These are phyloP conservation scores for Sebastes jordani DNA, from an alignment of 2,797 vertebrate species.

Conservation along the genomic window DNA sequence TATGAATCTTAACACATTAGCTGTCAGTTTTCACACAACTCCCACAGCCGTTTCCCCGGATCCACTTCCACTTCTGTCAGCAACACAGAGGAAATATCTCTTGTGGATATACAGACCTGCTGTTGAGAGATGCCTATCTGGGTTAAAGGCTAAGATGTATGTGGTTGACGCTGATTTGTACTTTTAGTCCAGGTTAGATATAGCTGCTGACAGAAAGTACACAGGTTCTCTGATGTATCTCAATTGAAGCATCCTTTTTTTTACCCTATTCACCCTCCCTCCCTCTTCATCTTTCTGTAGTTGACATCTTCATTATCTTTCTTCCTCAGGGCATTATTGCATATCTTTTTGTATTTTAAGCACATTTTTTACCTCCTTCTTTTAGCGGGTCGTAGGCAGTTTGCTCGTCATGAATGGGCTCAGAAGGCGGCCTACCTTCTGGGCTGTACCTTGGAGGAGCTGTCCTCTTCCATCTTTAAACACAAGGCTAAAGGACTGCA, in stretches of 20 bases:
- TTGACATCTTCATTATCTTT: not conserved
- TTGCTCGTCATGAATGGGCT: slow-evolving; percentile 97
- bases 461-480: slow-evolving; percentile 95
- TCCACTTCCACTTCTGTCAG: not conserved
- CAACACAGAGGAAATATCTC: not conserved
- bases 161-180: not conserved
- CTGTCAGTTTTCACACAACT: not conserved
- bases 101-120: not conserved
- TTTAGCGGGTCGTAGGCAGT: slow-evolving; percentile 93
- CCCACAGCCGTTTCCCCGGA: not conserved
- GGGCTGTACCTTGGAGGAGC: slow-evolving; percentile 94
- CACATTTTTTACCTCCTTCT: not conserved
- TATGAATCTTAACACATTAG: not conserved
- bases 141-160: not conserved
- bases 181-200: not conserved
- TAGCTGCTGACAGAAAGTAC: not conserved
- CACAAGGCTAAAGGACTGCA: slow-evolving; percentile 92
- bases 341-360: not conserved
- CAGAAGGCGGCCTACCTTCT: slow-evolving; percentile 97
- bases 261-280: not conserved
- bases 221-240: not conserved
- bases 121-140: not conserved
- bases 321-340: not conserved
- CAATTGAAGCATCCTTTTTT: not conserved
- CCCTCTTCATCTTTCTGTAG: not conserved